Conservation (phyloP, 2,888 invertebrate genomes). For the Altica lythri region DNA sequence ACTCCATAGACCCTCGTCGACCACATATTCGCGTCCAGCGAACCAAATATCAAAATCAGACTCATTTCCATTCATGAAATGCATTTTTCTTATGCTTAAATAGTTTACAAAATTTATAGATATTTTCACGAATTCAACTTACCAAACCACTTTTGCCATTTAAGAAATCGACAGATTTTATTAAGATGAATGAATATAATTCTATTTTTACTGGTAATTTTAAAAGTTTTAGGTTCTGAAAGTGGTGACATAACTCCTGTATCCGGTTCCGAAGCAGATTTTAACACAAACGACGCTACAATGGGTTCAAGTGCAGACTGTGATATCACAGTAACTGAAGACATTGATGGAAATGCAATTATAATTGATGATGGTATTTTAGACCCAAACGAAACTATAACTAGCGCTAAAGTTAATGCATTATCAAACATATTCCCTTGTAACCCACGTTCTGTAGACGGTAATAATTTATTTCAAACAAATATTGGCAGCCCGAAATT, state of each 20-base stretch:
- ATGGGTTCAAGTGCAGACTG: slow-evolving; percentile 61
- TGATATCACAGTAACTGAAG: slow-evolving; percentile 62
- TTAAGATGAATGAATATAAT: too few species aligned
- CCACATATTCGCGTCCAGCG: too few species aligned
- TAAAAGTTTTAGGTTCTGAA: slow-evolving; percentile 27
- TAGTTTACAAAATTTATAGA: too few species aligned
- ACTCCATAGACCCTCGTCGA: too few species aligned
- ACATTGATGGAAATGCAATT: slow-evolving; percentile 45
- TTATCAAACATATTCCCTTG: slow-evolving; percentile 21
- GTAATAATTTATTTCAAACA: slow-evolving; percentile 38
- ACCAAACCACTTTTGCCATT: too few species aligned
- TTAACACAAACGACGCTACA: slow-evolving; percentile 71
- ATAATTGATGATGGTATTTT: slow-evolving; percentile 38
- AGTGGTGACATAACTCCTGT: slow-evolving; percentile 73
- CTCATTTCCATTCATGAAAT: too few species aligned
- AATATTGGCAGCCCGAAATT: slow-evolving; percentile 35
- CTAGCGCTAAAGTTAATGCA: slow-evolving; percentile 33
- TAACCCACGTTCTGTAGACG: slow-evolving; percentile 27
- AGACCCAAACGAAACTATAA: slow-evolving; percentile 38
- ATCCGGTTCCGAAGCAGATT: slow-evolving; percentile 68
- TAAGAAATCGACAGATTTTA: too few species aligned
- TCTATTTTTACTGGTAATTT: too few species aligned
- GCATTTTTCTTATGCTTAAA: too few species aligned
- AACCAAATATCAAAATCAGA: too few species aligned
- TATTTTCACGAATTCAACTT: too few species aligned